A percentile compares a stretch with the other conserved stretches of the same genome.
Conservation (phyloP, 2,797 vertebrate species). For the Phoeniculus purpureus region DNA sequence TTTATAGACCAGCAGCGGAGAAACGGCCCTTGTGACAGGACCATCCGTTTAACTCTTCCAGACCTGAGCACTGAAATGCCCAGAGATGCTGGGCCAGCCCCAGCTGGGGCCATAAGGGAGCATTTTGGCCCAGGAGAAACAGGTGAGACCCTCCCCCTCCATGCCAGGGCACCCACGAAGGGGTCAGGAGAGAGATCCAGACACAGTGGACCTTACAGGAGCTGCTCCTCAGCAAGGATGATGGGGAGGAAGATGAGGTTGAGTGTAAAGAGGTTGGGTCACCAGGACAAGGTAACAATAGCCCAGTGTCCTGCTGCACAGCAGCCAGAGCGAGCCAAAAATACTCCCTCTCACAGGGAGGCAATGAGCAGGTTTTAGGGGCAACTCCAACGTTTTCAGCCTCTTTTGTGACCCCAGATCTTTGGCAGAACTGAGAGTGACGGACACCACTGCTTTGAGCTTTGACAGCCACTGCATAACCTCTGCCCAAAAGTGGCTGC, state of each 20-base stretch:
- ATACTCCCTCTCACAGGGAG: neutral
- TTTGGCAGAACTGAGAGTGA: neutral
- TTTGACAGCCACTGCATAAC: neutral
- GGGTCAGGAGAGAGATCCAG: neutral
- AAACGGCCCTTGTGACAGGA: conserved; percentile 41
- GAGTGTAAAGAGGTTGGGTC: neutral
- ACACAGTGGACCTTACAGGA: neutral
- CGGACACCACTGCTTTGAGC: neutral
- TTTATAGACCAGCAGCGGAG: conserved; percentile 63
- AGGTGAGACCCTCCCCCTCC: neutral
- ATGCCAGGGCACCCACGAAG: fast-evolving
- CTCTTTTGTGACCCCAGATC: neutral
- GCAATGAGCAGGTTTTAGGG: neutral
- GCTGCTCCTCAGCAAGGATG: neutral
- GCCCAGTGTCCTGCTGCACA: neutral
- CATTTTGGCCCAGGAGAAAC: neutral
- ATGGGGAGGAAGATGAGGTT: neutral
- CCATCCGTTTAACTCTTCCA: conserved; percentile 43
- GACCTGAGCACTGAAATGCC: neutral
- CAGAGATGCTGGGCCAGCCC: neutral
- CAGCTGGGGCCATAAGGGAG: neutral
- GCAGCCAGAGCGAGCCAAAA: neutral
- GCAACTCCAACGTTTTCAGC: neutral
- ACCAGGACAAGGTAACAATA: neutral
- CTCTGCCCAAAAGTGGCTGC: neutral